These are phyloP conservation scores for Lamellibrachia satsuma DNA, from an alignment of 2,888 invertebrate species.

Conservation along the genomic window DNA sequence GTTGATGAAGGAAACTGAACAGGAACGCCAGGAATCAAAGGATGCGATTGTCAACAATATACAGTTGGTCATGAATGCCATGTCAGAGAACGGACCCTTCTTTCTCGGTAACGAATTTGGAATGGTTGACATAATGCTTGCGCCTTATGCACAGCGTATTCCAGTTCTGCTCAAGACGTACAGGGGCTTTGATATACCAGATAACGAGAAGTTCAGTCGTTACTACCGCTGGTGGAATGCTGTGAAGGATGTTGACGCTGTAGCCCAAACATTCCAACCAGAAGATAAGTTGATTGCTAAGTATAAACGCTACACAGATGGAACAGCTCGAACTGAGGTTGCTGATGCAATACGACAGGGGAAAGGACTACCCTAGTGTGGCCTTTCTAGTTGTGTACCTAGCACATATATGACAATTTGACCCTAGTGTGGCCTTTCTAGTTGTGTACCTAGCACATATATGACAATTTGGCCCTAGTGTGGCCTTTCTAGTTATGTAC, in stretches of 20 bases:
- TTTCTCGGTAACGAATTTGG: slow-evolving; percentile 47
- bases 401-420: neutral
- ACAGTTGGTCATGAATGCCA: neutral
- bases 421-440: neutral
- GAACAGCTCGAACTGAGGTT: neutral
- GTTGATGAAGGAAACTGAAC: slow-evolving; percentile 42
- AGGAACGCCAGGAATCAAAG: slow-evolving; percentile 42
- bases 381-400: neutral
- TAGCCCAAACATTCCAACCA: slow-evolving; percentile 23
- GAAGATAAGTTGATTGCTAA: slow-evolving; percentile 29
- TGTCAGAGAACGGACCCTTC: slow-evolving; percentile 43
- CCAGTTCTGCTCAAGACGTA: slow-evolving; percentile 42
- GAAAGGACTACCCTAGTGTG: neutral
- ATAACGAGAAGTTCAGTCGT: slow-evolving; percentile 36
- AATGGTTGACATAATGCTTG: slow-evolving; percentile 50
- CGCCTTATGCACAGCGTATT: slow-evolving; percentile 45
- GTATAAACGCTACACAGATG: neutral
- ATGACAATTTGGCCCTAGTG: neutral
- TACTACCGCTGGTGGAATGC: slow-evolving; percentile 41
- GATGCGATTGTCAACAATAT: slow-evolving; percentile 36
- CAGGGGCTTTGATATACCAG: slow-evolving; percentile 45
- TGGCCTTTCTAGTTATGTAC: neutral
- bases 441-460: neutral
- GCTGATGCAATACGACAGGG: neutral
- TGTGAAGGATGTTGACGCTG: slow-evolving; percentile 32